phyloP scores from a whole-genome alignment of 1,140 invertebrate species.

The Drosophila truncata region DNA sequence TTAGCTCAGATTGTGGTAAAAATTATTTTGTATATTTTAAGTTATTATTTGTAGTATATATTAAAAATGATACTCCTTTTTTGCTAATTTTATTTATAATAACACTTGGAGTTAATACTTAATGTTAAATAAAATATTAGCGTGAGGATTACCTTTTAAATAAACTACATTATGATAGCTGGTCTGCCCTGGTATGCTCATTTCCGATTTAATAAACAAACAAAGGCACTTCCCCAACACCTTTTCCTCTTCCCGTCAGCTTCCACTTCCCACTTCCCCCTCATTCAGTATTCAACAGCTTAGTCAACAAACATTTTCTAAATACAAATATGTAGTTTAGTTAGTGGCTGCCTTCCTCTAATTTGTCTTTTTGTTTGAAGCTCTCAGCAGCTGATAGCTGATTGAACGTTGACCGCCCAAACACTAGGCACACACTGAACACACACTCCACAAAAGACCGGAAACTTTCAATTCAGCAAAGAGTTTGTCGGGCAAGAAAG shows the following conservation, averaged over 20 bases:
- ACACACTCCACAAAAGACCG: conserved; percentile 63
- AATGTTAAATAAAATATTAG: too few species aligned
- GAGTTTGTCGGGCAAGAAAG: conserved; percentile 50
- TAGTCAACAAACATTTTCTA: conserved; percentile 11
- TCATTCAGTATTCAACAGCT: conserved; percentile 18
- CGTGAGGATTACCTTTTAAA: too few species aligned
- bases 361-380: neutral
- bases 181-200: neutral
- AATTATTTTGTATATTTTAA: too few species aligned
- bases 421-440: conserved; percentile 6
- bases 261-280: conserved; percentile 9
- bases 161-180: neutral
- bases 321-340: conserved; percentile 5
- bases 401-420: conserved; percentile 62
- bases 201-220: conserved; percentile 26
- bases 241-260: conserved; percentile 10
- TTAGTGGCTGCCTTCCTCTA: conserved; percentile 7
- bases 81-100: too few species aligned
- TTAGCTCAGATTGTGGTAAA: too few species aligned
- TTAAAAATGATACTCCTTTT: too few species aligned
- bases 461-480: conserved; percentile 75
- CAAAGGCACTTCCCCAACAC: conserved; percentile 15
- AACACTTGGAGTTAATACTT: too few species aligned
- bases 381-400: conserved; percentile 18
- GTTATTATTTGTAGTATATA: too few species aligned